A percentile compares a stretch with the other conserved stretches of the same genome.
These are phyloP conservation scores for Cassiopea xamachana DNA, from an alignment of 30 jellyfish, hydroid and myxozoan genomes.

Conservation along the genomic window DNA sequence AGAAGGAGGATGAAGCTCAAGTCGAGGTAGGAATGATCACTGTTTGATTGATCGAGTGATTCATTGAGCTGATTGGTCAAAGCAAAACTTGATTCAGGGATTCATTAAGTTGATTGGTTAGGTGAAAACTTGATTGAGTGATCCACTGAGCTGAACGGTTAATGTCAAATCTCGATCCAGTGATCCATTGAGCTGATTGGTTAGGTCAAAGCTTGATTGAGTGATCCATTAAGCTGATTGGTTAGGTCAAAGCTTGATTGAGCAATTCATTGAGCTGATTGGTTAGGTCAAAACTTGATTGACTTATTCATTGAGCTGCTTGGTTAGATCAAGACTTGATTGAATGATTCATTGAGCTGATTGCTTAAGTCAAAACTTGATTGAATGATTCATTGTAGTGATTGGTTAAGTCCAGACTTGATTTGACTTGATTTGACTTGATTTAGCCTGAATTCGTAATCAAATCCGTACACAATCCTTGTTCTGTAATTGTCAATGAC, in stretches of 20 bases:
- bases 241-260: neutral
- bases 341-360: neutral
- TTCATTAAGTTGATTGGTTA: neutral
- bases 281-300: neutral
- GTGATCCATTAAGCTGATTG: neutral
- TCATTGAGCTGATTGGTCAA: neutral
- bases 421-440: neutral
- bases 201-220: neutral
- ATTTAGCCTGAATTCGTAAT: too few species aligned
- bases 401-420: neutral
- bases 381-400: neutral
- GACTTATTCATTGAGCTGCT: neutral
- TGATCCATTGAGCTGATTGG: neutral
- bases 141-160: neutral
- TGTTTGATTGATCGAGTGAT: neutral
- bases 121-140: neutral
- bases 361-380: neutral
- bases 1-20: slow-evolving; percentile 80
- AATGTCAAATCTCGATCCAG: neutral
- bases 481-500: too few species aligned
- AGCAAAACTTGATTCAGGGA: neutral
- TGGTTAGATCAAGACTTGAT: neutral
- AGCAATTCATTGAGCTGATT: neutral
- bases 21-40: slow-evolving; percentile 52
- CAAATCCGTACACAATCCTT: too few species aligned